Conservation (phyloP, 2,888 invertebrate species). For the Octodonta nipae region DNA sequence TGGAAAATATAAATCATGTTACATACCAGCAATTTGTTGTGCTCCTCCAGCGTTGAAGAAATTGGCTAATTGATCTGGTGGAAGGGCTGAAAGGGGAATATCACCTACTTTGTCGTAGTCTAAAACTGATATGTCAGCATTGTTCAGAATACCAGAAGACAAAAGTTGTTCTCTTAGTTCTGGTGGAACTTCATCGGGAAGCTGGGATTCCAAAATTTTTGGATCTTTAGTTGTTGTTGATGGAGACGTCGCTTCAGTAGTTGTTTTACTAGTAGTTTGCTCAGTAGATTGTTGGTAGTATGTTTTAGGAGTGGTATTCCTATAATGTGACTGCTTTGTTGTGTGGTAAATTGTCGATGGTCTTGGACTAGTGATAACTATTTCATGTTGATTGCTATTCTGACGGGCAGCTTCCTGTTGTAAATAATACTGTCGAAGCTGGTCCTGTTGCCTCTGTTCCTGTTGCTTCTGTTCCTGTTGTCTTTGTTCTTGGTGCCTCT, state of each 20-base stretch:
- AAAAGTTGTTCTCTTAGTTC: conserved; percentile 70
- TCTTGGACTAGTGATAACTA: conserved; percentile 8
- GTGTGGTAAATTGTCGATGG: conserved; percentile 8
- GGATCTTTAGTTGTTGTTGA: conserved; percentile 38
- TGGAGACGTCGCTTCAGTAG: conserved; percentile 34
- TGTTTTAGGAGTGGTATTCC: conserved; percentile 13
- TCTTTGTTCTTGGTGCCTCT: conserved; percentile 1
- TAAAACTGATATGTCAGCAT: conserved; percentile 74
- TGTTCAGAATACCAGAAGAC: conserved; percentile 72
- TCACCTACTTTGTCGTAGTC: conserved; percentile 83
- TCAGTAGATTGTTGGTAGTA: conserved; percentile 21
- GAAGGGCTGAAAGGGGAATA: conserved; percentile 66
- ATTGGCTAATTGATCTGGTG: conserved; percentile 74
- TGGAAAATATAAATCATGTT: too few relatives aligned
- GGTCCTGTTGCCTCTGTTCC: conserved; percentile 19
- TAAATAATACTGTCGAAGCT: conserved; percentile 32
- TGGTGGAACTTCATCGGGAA: conserved; percentile 81
- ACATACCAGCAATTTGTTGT: conserved; percentile 13
- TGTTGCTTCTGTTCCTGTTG: conserved; percentile 21
- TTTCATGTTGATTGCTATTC: conserved; percentile 34
- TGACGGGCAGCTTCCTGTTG: conserved; percentile 30
- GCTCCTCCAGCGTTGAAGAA: conserved; percentile 75
- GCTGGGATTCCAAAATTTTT: conserved; percentile 41
- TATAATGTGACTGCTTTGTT: conserved; percentile 8
- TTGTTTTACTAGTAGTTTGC: conserved; percentile 39